Base-by-base conservation (phyloP, 92 coral and sea anemone genomes). In the Bergia sp. region DNA sequence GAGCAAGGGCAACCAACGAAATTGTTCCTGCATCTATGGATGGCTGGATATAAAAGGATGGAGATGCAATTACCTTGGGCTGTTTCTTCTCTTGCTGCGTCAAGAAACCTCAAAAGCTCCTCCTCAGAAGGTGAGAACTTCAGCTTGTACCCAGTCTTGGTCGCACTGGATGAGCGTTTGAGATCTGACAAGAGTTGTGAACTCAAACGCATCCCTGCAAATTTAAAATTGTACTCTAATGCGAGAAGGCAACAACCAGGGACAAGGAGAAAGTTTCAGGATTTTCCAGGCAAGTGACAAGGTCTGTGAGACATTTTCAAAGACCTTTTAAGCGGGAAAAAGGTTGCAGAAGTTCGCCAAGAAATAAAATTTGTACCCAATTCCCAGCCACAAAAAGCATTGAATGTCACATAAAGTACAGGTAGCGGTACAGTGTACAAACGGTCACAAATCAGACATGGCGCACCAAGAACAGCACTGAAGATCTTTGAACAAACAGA, bases 171-270 rank as follows among this genome's bases (percentile, higher is more conserved):
- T 53, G 95, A 95, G 66, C 98, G 93, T 81, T 97, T 97, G 79
- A 97, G 94, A 74, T 97, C 99, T 16, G 98, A 96, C 18, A 97
- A 89, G 47, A 97, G 91, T 67, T 94, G 95, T 18, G 99, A 96
- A 39, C 96, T 95, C 82, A 94, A 86, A 7, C 96, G 97, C 20
- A 97, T 93, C 76, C 99, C 99, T 96, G 85, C 66, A 58, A 42
- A 21, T 61, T 61, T 4, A 61, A 23, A 21, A 18, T 61, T 61
- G 12, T 23, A 61, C 29, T 16, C 2, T 18, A 18, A 1, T 13
- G 7, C 20, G 69, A 61, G 69, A 20, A 5, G 12, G 69, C 29
- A 61, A 16, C 69, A 61, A 18, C 2, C 29, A 21, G 29, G n/a
- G 69, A 1, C 1, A 21, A 0, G n/a, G n/a, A 20, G 4, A 20